Base-by-base conservation (phyloP, 1,140 invertebrate species). In the Drosophila busckii region DNA sequence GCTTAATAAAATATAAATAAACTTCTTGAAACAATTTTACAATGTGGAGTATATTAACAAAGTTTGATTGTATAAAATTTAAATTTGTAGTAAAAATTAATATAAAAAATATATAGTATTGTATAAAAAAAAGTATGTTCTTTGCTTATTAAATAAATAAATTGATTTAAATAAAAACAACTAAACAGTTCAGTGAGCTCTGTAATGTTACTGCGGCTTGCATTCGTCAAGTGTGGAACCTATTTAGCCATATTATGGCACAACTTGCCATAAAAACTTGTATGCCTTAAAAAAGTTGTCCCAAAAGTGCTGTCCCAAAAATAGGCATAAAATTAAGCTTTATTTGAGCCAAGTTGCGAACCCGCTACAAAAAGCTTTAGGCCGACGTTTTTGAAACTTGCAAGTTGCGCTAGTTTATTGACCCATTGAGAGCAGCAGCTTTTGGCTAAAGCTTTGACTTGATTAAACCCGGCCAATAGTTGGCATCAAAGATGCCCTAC, bases 201-300 rank as follows among this genome's bases (percentile, higher is more conserved):
- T 3, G 1, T 35, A 2, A 8, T 19, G 29, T 35, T 16, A 4
- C n/a, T n/a, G n/a, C n/a, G 19, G 7, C 15, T 2, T 8, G 4
- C 12, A 1, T 49, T 31, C 55, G 55, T 52, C 13, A 9, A 37
- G 17, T 59, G 55, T 59, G 55, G 55, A 59, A 50, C 37, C 16
- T 8, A 40, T 15, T 41, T 3, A 25, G 45, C 12, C 4, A 1
- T 9, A 17, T 1, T 34, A n/a, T n/a, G n/a, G n/a, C 2, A 7
- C 7, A 29, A 20, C 4, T 23, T 20, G 6, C 54, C 16, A 50
- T 25, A 34, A 34, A 20, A 7, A 31, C 12, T n/a, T n/a, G n/a
- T 40, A 25, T 26, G 6, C n/a, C 15, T 16, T 59, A 59, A 52
- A 42, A 5, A 0, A 9, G 5, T 2, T 35, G 46, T 52, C 37